Conservation (phyloP, 2,888 invertebrate genomes). For the Dysmachus trigonus region DNA sequence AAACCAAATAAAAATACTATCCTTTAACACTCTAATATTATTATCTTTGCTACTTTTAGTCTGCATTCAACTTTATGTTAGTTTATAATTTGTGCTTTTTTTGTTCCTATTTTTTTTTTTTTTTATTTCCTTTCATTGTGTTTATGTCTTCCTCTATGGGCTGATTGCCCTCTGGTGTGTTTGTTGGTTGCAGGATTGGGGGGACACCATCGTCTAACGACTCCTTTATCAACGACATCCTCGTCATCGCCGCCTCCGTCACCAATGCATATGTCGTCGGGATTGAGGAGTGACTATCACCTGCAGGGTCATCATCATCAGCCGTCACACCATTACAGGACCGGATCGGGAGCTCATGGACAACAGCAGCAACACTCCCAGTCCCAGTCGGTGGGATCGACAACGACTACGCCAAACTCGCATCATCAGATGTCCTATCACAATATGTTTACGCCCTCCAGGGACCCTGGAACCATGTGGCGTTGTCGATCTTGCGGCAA, state of each 20-base stretch:
- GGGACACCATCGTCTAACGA: constrained; percentile 59
- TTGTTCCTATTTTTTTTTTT: neutral
- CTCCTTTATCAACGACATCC: constrained; percentile 60
- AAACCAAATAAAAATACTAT: constrained; percentile 20
- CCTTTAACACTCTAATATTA: constrained; percentile 30
- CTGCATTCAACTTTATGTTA: constrained; percentile 41
- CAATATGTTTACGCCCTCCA: constrained; percentile 82
- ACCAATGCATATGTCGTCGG: constrained; percentile 61
- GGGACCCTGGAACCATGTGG: constrained; percentile 79
- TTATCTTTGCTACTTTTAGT: constrained; percentile 30
- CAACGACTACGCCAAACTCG: constrained; percentile 54
- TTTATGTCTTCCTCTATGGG: constrained; percentile 58
- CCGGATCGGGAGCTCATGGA: neutral
- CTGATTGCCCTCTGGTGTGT: constrained; percentile 65
- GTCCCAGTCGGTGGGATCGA: constrained; percentile 49
- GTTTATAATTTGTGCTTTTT: constrained; percentile 45
- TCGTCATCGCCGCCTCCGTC: constrained; percentile 60
- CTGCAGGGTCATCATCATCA: constrained; percentile 43
- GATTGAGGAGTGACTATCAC: constrained; percentile 43
- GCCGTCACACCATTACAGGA: constrained; percentile 39
- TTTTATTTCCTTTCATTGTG: constrained; percentile 54
- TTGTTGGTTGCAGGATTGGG: constrained; percentile 60
- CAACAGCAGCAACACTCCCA: constrained; percentile 32
- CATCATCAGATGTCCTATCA: constrained; percentile 76
- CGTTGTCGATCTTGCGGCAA: constrained; percentile 84